Conservation (phyloP, 2,797 vertebrate genomes). For the Cryptoprocta ferox region DNA sequence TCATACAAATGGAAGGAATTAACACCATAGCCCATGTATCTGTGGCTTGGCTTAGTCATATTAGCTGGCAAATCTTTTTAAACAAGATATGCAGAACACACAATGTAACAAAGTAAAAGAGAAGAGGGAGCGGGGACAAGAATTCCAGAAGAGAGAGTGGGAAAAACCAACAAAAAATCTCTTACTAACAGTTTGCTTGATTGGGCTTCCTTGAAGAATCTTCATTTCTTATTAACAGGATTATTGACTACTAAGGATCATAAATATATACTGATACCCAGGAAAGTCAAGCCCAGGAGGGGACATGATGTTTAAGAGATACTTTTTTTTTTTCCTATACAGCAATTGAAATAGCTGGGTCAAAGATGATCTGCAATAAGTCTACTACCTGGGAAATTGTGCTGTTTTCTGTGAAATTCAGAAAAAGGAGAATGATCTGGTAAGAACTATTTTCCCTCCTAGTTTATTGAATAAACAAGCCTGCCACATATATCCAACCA, state of each 20-base stretch:
- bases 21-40: not conserved
- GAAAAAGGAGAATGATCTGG: not conserved
- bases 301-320: not conserved
- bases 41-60: not conserved
- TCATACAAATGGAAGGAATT: not conserved
- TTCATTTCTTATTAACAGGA: not conserved
- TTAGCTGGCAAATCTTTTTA: not conserved
- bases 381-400: not conserved
- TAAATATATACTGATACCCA: not conserved
- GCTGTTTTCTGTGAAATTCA: not conserved
- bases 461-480: not conserved
- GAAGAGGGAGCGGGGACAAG: not conserved
- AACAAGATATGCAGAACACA: not conserved
- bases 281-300: not conserved
- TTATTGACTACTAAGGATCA: not conserved
- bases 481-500: not conserved
- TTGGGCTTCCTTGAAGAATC: not conserved
- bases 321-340: not conserved
- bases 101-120: not conserved
- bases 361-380: not conserved
- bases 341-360: not conserved
- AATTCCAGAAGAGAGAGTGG: not conserved
- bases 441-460: not conserved
- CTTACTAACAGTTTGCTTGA: not conserved
- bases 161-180: not conserved